Conservation (phyloP, 2,888 invertebrate species). For the Acanthacorydalis orientalis region DNA sequence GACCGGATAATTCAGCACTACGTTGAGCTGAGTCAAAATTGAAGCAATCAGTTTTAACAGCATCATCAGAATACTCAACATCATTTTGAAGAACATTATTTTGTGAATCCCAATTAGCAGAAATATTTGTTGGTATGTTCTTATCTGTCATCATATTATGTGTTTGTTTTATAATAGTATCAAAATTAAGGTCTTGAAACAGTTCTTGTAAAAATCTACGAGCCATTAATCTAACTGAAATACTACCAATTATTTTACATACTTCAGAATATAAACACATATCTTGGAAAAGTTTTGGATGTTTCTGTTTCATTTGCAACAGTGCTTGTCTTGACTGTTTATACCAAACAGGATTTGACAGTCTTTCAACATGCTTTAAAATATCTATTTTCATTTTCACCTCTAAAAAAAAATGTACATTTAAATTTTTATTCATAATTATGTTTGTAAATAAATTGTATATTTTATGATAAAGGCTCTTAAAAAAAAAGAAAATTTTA, state of each 20-base stretch:
- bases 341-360: constrained; percentile 64
- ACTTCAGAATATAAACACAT: constrained; percentile 88
- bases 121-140: not conserved
- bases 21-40: constrained; percentile 11
- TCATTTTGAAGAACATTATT: constrained; percentile 6
- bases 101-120: not conserved
- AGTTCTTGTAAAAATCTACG: constrained; percentile 84
- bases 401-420: constrained; percentile 2
- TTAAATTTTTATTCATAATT: too few relatives aligned
- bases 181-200: constrained; percentile 71
- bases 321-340: constrained; percentile 70
- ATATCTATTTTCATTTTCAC: constrained; percentile 31
- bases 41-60: constrained; percentile 6
- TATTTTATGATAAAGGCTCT: too few relatives aligned
- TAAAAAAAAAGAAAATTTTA: too few relatives aligned
- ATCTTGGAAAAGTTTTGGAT: constrained; percentile 61
- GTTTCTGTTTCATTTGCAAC: constrained; percentile 53
- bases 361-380: constrained; percentile 51
- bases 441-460: too few relatives aligned
- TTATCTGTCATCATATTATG: constrained; percentile 14
- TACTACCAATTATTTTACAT: constrained; percentile 57
- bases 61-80: constrained; percentile 3
- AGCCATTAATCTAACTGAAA: constrained; percentile 66
- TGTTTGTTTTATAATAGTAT: constrained; percentile 37
- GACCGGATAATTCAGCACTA: constrained; percentile 11